These are phyloP conservation scores for Lepus europaeus DNA, from an alignment of 2,113 vertebrate species.

Conservation along the genomic window DNA sequence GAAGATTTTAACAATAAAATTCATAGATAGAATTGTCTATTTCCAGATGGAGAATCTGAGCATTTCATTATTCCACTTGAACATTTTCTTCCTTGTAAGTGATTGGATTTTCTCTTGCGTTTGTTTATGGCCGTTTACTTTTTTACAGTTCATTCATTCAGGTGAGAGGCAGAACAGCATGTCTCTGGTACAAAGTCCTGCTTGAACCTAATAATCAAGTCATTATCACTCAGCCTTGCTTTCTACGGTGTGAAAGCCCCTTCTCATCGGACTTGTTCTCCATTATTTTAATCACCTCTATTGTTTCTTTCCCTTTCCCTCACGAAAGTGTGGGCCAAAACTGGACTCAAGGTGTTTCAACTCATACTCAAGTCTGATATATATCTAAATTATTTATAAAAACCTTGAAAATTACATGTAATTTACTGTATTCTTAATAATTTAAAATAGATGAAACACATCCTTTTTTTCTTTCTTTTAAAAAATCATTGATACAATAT, in stretches of 20 bases:
- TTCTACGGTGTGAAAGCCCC: not conserved
- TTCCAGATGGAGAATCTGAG: conserved; percentile 47
- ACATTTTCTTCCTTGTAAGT: conserved; percentile 52
- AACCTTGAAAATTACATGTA: not conserved
- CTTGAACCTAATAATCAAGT: not conserved
- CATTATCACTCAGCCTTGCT: not conserved
- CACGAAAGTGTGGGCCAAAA: not conserved
- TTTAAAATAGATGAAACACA: not conserved
- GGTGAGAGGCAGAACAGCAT: not conserved
- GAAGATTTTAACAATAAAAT: not conserved
- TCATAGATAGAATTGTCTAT: not conserved
- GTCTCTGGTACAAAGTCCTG: not conserved
- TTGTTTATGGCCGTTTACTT: conserved; percentile 1
- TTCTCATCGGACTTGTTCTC: not conserved
- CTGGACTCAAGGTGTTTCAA: not conserved
- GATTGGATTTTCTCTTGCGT: conserved; percentile 27
- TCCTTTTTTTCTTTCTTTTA: not conserved
- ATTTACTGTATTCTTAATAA: not conserved
- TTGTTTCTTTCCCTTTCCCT: conserved; percentile 17
- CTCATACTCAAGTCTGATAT: not conserved
- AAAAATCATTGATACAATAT: not conserved
- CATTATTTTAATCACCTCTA: not conserved
- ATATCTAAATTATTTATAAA: conserved; percentile 36
- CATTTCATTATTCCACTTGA: conserved; percentile 13
- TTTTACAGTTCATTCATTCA: conserved; percentile 29